Evolutionary conservation across 2,797 vertebrate genomes (phyloP), one percentile per base, ranked within the genome.

Genomic region (Malacoctenus gilli): DNA sequence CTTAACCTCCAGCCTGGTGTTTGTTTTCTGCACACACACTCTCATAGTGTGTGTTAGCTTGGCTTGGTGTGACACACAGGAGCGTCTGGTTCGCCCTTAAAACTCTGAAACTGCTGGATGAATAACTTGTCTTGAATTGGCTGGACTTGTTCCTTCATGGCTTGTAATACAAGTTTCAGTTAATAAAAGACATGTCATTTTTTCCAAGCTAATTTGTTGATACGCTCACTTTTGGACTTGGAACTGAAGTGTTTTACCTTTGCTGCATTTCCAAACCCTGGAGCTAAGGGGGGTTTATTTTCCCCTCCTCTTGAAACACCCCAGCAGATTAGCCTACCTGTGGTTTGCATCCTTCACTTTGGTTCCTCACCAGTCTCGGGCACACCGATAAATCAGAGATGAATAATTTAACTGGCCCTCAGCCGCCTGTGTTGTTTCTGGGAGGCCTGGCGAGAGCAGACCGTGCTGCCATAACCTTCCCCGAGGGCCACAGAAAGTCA

Each of bases 351-450:
- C 52, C 48, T 68, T 63, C 49, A 12, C 40, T 34, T 48, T 5
- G 21, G 56, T 56, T 69, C 66, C 66, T 66, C 50, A 49, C 42
- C 48, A 61, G 68, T 79, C 5, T 18, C 53, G 43, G 67, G 37
- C 55, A 35, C 57, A 52, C 62, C 47, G 28, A 87, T 80, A 82
- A 81, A 84, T 87, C 82, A 77, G 48, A 73, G 55, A 72, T 84
- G 72, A 87, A 89, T 88, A 85, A 88, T 90, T 86, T 72, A 86
- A 68, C 75, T 72, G 80, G 87, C 80, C 70, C 70, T 53, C 51
- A 59, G 70, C 68, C 30, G 64, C 67, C 40, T 13, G 38, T 79
- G 84, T 85, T 80, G 65, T 86, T 86, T 78, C 68, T 79, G 54
- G 73, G 66, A 66, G 65, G 46, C 63, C 54, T 79, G 74, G 68